Base-by-base conservation (phyloP, 2,113 vertebrate species). In the Alaudala cheleensis region DNA sequence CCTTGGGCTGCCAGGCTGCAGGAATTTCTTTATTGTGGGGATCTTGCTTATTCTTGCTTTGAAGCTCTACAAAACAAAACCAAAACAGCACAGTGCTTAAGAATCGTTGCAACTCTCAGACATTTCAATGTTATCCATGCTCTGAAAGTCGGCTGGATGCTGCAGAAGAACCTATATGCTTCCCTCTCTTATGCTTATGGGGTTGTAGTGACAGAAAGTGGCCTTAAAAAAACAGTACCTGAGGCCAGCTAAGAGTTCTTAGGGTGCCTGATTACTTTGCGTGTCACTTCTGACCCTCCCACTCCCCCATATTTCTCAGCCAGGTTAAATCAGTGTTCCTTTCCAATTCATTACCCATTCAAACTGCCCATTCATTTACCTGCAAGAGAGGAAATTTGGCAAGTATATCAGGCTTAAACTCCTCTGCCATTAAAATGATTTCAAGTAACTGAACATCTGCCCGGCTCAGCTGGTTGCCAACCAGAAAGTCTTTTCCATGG, bases 361-460 rank as follows among this genome's bases (percentile, higher is more conserved):
- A 67, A 61, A 62, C 11, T 45, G 8, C 14, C 10, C 33, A 16
- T 42, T 67, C 47, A 22, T 5, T 93, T 96, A 99, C 99, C 98
- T 99, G 98, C 44, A 98, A 4, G 49, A 96, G 95, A 39, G 96
- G 96, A 69, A 99, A 99, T 5, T 97, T 86, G 6, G 82, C 81
- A 12, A 99, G 97, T 54, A 98, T 95, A n/a, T 61, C 95, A 25
- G 97, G n/a, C 20, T 98, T 97, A 8, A 9, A 85, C 82, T 99
- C 99, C 93, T 99, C 98, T 90, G 97, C 58, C 98, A 98, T 98
- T 92, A 99, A 94, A 74, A 98, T 93, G 20, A 57, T 78, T 95
- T 99, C 99, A 53, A 98, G 72, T 56, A 99, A 90, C 11, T 97
- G 96, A 42, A 99, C 97, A 92, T 99, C 99, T 60, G 98, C 98